Evolutionary conservation across 2,797 vertebrate genomes (phyloP).

Genomic region (Mormyrops boulengeri): DNA sequence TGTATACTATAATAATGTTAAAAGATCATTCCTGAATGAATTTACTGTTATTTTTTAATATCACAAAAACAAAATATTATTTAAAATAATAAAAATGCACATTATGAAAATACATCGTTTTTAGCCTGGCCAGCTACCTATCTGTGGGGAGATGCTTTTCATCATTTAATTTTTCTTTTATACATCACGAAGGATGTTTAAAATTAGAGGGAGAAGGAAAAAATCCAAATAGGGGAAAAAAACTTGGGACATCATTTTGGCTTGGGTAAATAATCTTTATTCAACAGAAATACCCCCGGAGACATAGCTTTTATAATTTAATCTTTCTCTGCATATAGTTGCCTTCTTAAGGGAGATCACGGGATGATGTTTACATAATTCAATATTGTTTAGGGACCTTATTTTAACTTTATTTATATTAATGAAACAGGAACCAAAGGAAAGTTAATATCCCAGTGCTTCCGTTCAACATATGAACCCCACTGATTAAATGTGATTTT

Average conservation of each 20-base stretch:
- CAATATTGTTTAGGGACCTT: neutral
- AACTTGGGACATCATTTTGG: neutral
- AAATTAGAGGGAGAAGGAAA: neutral
- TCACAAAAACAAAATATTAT: neutral
- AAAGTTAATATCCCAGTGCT: neutral
- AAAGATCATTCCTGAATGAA: too few relatives aligned
- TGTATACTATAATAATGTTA: too few relatives aligned
- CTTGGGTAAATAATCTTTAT: neutral
- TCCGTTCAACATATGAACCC: neutral
- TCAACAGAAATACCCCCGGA: neutral
- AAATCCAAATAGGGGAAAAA: neutral
- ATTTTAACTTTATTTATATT: constrained; percentile 5
- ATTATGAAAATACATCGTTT: neutral
- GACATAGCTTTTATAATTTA: neutral
- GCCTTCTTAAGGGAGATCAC: neutral
- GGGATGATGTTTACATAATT: neutral
- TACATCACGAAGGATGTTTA: neutral
- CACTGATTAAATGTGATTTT: neutral
- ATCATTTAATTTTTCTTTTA: neutral
- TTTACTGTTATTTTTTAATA: too few relatives aligned
- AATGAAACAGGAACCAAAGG: neutral
- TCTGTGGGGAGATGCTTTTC: neutral
- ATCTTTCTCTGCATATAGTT: neutral
- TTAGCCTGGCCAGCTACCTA: neutral
- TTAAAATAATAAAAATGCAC: neutral